Conservation (phyloP, 2,113 vertebrate genomes). For the Oreochromis tanganicae region DNA sequence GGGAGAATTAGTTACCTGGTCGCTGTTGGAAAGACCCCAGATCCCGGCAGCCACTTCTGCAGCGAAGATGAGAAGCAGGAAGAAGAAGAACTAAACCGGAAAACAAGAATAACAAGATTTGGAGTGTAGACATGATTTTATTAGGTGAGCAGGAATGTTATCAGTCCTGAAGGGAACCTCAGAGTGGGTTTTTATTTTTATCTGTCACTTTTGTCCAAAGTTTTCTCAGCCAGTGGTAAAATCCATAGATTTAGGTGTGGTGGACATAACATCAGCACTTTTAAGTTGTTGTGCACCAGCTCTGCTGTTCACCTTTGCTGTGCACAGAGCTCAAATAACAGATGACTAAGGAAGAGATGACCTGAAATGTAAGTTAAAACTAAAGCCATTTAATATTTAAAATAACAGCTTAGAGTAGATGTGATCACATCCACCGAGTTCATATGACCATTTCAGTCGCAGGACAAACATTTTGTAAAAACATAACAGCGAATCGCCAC, state of each 20-base stretch:
- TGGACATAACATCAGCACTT: neutral
- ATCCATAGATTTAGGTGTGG: neutral
- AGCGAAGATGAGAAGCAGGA: conserved; percentile 90
- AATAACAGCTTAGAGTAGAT: neutral
- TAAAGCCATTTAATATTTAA: neutral
- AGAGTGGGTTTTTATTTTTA: neutral
- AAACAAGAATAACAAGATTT: neutral
- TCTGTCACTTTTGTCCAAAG: neutral
- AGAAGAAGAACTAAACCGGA: conserved; percentile 83
- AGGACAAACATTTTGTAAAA: neutral
- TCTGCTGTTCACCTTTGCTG: neutral
- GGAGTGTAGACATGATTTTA: neutral
- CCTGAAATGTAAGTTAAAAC: neutral
- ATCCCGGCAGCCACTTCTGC: conserved; percentile 89
- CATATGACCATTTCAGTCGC: neutral
- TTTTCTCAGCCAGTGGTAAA: neutral
- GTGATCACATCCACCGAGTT: neutral
- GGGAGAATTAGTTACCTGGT: conserved; percentile 66
- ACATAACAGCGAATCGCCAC: neutral
- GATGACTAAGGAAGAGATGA: neutral
- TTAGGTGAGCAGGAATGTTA: neutral
- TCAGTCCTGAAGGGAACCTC: neutral
- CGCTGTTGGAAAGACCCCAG: conserved; percentile 87
- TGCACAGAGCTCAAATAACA: neutral
- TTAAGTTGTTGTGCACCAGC: neutral